Percentiles rank a stretch among this genome's conserved stretches.
Conservation (phyloP, 2,113 vertebrate species). For the Terrapene triunguis region DNA sequence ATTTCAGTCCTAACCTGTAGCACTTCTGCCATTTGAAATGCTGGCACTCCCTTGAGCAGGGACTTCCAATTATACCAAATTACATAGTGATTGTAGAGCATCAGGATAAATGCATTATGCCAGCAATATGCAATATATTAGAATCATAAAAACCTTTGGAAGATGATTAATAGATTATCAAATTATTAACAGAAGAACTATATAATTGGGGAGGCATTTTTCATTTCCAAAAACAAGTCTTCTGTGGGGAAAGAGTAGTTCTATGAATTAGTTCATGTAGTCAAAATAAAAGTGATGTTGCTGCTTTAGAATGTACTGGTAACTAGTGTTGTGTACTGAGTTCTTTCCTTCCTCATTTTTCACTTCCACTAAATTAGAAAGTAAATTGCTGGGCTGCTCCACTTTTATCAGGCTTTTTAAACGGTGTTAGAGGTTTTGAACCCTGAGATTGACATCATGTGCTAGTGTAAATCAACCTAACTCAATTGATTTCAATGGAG, state of each 20-base stretch:
- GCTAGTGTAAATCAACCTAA: not conserved
- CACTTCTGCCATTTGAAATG: constrained; percentile 29
- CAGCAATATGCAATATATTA: constrained; percentile 47
- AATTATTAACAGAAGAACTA: constrained; percentile 28
- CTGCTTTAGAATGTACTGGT: constrained; percentile 40
- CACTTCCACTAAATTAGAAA: constrained; percentile 26
- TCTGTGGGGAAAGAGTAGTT: not conserved
- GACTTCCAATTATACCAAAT: constrained; percentile 63
- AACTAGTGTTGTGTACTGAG: constrained; percentile 12
- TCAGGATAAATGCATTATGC: constrained; percentile 40
- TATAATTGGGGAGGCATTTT: constrained; percentile 32
- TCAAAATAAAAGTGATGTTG: constrained; percentile 42
- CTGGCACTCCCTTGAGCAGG: constrained; percentile 34
- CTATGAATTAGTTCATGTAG: not conserved
- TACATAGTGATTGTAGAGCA: constrained; percentile 66
- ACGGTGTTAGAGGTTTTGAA: not conserved
- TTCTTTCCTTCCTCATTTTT: constrained; percentile 23
- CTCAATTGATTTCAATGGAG: not conserved
- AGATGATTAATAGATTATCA: constrained; percentile 29
- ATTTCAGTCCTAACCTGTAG: constrained; percentile 18
- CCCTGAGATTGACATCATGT: rapidly evolving
- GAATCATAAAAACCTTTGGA: constrained; percentile 52
- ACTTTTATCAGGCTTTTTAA: constrained; percentile 23
- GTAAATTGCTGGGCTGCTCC: not conserved
- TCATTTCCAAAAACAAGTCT: constrained; percentile 22